Conservation (phyloP, 2,888 invertebrate genomes). For the Ochlodes sylvanus region DNA sequence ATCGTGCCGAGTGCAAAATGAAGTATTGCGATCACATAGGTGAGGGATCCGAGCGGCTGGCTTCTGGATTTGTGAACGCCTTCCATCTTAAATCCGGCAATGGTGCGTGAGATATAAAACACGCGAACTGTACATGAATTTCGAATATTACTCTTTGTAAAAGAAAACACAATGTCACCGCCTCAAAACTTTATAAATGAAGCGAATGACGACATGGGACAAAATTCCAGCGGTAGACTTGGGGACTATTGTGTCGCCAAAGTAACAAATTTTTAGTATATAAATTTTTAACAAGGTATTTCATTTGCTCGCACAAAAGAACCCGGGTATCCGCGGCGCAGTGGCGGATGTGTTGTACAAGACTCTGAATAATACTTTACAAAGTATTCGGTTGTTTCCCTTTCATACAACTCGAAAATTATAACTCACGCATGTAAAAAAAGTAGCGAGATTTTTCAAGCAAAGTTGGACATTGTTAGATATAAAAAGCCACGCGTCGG, state of each 20-base stretch:
- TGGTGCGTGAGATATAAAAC: slow-evolving; percentile 36
- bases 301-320: slow-evolving; percentile 38
- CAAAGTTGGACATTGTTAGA: slow-evolving; percentile 63
- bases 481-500: slow-evolving; percentile 68
- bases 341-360: slow-evolving; percentile 35
- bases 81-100: slow-evolving; percentile 53
- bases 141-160: slow-evolving; percentile 17
- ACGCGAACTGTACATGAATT: slow-evolving; percentile 7
- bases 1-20: slow-evolving; percentile 74
- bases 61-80: slow-evolving; percentile 55
- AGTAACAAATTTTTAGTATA: slow-evolving; percentile 37
- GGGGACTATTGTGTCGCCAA: slow-evolving; percentile 32
- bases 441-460: slow-evolving; percentile 42
- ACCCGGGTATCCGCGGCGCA: slow-evolving; percentile 21
- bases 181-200: slow-evolving; percentile 33
- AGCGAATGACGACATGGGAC: slow-evolving; percentile 32
- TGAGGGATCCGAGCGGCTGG: slow-evolving; percentile 63
- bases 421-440: slow-evolving; percentile 38
- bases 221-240: slow-evolving; percentile 27
- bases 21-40: slow-evolving; percentile 69
- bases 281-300: slow-evolving; percentile 38
- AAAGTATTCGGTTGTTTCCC: slow-evolving; percentile 36
- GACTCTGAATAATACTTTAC: slow-evolving; percentile 36
- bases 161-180: slow-evolving; percentile 30
- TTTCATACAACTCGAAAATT: slow-evolving; percentile 32